Conservation (phyloP, 2,113 vertebrate species). For the Hippoglossus stenolepis region DNA sequence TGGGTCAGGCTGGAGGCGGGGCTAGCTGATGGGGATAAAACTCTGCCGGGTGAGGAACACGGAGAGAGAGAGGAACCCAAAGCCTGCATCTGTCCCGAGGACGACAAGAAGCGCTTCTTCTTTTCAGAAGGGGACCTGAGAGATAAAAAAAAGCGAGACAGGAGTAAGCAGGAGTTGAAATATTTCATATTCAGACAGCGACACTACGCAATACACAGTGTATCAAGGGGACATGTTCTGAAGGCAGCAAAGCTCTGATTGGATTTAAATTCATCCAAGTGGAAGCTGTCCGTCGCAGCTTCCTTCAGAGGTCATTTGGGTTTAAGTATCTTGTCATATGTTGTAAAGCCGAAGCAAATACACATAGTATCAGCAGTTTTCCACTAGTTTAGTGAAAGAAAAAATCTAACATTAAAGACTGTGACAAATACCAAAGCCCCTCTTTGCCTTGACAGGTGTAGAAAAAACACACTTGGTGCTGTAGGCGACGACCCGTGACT, state of each 20-base stretch:
- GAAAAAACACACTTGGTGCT: background rate
- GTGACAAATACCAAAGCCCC: background rate
- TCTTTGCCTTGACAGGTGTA: background rate
- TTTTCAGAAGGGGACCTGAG: constrained; percentile 88
- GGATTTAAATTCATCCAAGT: constrained; percentile 20
- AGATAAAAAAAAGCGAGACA: constrained; percentile 3
- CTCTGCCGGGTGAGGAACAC: constrained; percentile 84
- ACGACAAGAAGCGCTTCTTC: constrained; percentile 81
- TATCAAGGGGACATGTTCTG: background rate
- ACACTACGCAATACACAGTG: background rate
- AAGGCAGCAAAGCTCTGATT: background rate
- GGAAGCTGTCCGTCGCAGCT: background rate
- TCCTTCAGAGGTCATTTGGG: background rate
- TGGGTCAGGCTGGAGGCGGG: constrained; percentile 90
- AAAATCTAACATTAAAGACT: background rate
- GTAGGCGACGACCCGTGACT: background rate
- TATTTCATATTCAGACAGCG: constrained; percentile 9
- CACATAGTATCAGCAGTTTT: background rate
- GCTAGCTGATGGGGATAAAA: constrained; percentile 90
- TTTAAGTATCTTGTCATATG: background rate
- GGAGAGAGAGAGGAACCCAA: constrained; percentile 86
- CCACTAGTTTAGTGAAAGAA: background rate
- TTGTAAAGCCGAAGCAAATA: background rate
- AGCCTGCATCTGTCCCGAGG: constrained; percentile 78
- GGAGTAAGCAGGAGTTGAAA: background rate